A percentile compares a stretch with the other conserved stretches of the same genome.
phyloP scores from a whole-genome alignment of 2,113 vertebrate genomes.

The Tautogolabrus adspersus region DNA sequence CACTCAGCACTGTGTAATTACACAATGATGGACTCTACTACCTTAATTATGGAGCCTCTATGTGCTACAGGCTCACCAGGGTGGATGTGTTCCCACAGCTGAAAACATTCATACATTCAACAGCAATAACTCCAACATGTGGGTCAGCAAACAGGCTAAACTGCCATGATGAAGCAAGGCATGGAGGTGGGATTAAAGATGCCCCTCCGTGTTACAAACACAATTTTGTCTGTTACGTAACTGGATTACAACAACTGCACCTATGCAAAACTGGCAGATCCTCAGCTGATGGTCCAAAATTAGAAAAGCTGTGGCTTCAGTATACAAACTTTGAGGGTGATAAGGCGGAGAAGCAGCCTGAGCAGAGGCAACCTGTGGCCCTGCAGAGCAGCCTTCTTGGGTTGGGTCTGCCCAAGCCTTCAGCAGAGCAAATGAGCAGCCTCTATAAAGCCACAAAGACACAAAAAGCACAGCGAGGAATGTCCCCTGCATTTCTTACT shows the following conservation, averaged over 20 bases:
- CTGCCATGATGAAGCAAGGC: slow-evolving; percentile 30
- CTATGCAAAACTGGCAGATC: slow-evolving; percentile 1
- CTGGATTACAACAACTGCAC: slow-evolving; percentile 41
- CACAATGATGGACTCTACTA: slow-evolving; percentile 66
- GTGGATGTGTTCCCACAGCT: slow-evolving; percentile 42
- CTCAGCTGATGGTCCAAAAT: slow-evolving; percentile 43
- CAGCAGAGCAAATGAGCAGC: slow-evolving; percentile 78
- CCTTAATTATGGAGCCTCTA: slow-evolving; percentile 63
- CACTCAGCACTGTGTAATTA: slow-evolving; percentile 65
- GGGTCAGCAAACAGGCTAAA: slow-evolving; percentile 45
- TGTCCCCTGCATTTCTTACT: slow-evolving; percentile 73
- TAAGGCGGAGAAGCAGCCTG: slow-evolving; percentile 17
- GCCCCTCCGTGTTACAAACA: not conserved
- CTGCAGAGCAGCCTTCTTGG: slow-evolving; percentile 48
- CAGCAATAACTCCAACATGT: slow-evolving; percentile 22
- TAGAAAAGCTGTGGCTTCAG: slow-evolving; percentile 24
- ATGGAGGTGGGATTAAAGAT: slow-evolving; percentile 27
- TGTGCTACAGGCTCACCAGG: slow-evolving; percentile 49
- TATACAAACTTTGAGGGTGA: slow-evolving; percentile 20
- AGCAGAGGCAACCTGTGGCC: slow-evolving; percentile 31
- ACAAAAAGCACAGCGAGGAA: slow-evolving; percentile 80
- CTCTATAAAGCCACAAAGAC: slow-evolving; percentile 83
- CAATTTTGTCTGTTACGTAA: slow-evolving; percentile 40
- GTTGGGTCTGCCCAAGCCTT: slow-evolving; percentile 77
- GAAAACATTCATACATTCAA: slow-evolving; percentile 53